Conservation (phyloP, 2,113 vertebrate genomes). For the Phoxinus phoxinus region DNA sequence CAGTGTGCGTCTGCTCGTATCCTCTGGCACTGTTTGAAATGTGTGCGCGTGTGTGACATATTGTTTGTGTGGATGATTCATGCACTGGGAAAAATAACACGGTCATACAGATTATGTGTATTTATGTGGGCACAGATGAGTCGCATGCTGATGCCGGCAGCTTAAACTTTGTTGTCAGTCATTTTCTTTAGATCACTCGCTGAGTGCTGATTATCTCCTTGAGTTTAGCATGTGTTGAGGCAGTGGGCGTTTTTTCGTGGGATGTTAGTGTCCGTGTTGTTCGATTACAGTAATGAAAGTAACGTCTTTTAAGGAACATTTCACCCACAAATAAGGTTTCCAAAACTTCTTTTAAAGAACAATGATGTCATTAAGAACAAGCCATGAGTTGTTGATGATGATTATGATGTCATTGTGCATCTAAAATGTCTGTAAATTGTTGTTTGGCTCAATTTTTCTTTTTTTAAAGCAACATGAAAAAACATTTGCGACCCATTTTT, state of each 20-base stretch:
- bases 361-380: not conserved
- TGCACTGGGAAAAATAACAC: not conserved
- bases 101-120: not conserved
- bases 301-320: slow-evolving; percentile 11
- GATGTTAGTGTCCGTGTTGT: not conserved
- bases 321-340: no score
- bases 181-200: not conserved
- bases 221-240: not conserved
- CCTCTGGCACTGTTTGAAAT: not conserved
- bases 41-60: not conserved
- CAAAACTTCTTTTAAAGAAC: not conserved
- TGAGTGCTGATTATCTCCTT: not conserved
- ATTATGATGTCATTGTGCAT: not conserved
- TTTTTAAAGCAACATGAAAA: not conserved
- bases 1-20: slow-evolving; percentile 32
- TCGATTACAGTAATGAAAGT: slow-evolving; percentile 14
- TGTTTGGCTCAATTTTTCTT: not conserved
- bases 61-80: slow-evolving; percentile 31
- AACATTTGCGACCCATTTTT: not conserved
- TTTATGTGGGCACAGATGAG: slow-evolving; percentile 7
- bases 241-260: not conserved
- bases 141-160: not conserved
- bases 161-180: slow-evolving; percentile 16
- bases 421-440: not conserved
- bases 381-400: not conserved